Conservation (phyloP, 2,797 vertebrate species). For the Gambusia yucatana region DNA sequence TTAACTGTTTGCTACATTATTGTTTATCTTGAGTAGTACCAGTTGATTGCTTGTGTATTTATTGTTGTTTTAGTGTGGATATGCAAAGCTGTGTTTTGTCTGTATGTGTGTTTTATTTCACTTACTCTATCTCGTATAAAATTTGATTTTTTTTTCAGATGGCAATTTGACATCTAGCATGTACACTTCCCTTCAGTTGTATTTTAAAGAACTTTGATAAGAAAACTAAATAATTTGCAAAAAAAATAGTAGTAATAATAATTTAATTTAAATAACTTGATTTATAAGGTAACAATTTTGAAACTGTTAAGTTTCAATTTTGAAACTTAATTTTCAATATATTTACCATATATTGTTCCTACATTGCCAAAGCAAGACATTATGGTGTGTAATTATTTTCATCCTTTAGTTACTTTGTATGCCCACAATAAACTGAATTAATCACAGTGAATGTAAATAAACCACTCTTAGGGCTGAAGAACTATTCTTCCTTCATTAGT, state of each 20-base stretch:
- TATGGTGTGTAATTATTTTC: neutral
- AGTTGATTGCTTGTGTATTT: neutral
- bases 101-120: constrained; percentile 8
- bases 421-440: neutral
- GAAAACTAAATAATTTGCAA: neutral
- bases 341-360: neutral
- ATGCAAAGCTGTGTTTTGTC: constrained; percentile 36
- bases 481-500: neutral
- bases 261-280: neutral
- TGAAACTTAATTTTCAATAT: neutral
- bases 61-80: constrained; percentile 11
- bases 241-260: no score
- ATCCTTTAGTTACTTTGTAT: neutral
- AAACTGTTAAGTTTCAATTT: no score
- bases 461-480: neutral
- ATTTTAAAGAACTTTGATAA: neutral
- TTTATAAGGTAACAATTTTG: neutral
- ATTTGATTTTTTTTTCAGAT: constrained; percentile 1
- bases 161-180: constrained; percentile 27
- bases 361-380: neutral
- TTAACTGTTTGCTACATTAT: neutral
- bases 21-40: constrained; percentile 14
- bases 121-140: constrained; percentile 24
- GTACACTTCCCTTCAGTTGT: constrained; percentile 6
- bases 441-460: neutral